Conservation (phyloP, 1,140 invertebrate genomes). For the Aphidius ervi region DNA sequence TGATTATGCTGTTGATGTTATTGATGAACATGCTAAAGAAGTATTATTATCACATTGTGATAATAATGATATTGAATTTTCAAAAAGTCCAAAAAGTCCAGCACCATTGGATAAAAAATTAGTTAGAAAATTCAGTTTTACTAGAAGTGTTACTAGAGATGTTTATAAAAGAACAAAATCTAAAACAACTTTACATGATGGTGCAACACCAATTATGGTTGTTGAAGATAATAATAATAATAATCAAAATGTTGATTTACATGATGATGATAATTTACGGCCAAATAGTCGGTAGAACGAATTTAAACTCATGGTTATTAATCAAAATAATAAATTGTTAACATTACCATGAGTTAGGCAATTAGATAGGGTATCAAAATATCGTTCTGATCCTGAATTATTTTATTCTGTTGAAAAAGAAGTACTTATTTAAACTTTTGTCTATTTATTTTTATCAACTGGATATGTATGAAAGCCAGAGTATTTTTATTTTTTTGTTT, state of each 20-base stretch:
- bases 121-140: conserved; percentile 62
- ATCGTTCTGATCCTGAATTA: conserved; percentile 9
- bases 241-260: conserved; percentile 3
- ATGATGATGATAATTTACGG: conserved; percentile 43
- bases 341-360: conserved; percentile 39
- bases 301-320: conserved; percentile 40
- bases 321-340: conserved; percentile 33
- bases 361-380: conserved; percentile 21
- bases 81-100: conserved; percentile 50
- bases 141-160: conserved; percentile 62
- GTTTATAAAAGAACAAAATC: conserved; percentile 59
- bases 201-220: conserved; percentile 64
- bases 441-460: too few relatives aligned
- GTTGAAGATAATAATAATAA: conserved; percentile 51
- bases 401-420: not conserved
- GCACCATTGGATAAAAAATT: conserved; percentile 58
- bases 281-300: conserved; percentile 48
- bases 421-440: not conserved
- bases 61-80: conserved; percentile 37
- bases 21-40: conserved; percentile 65
- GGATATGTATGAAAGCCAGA: too few relatives aligned
- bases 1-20: conserved; percentile 71
- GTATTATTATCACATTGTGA: conserved; percentile 54
- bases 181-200: conserved; percentile 62
- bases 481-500: not conserved